Base-by-base conservation (phyloP, 2,888 invertebrate species). In the Diaphora mendica region DNA sequence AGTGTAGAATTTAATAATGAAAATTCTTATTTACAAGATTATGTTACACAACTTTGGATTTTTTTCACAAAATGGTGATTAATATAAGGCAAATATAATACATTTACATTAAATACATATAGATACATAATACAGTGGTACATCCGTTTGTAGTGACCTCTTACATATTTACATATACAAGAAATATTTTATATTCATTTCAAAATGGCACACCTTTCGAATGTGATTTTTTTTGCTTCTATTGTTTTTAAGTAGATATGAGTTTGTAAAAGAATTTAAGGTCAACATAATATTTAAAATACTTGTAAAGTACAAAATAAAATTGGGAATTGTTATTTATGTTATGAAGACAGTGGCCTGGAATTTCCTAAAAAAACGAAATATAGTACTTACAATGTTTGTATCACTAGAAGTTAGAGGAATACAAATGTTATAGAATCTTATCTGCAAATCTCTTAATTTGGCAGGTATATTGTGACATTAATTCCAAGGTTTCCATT, bases 401-500 rank as follows among this genome's bases (percentile, higher is more conserved):
- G 70, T 64, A 70, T 44, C 44, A 73, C 87, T 62, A 62, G 30
- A 33, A 64, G 23, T 33, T 64, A 44, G 55, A 35, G 23, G n/a
- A 44, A 44, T 70, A 64, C 33, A 70, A 70, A 64, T 70, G 48
- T 44, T 33, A 15, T 23, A 64, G 15, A 64, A 71, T 64, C 68
- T 67, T 77, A 65, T 65, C 65, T 70, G 64, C 64, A 79, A 83
- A 79, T 82, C 84, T 85, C 84, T 84, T 86, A 90, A 87, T 79
- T 81, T 96, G 95, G 98, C 98, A 96, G 98, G 84, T 98, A 98
- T 94, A 99, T 99, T 92, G 99, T 99, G 89, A 99, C 99, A 96
- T 99, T 99, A 89, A 99, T 99, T 87, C 99, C 99, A 84, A 99
- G 97, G 95, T 99, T 99, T 68, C 99, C 99, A 94, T 99, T 99